Base-by-base conservation (phyloP, 2,888 invertebrate genomes). In the Myathropa florea region DNA sequence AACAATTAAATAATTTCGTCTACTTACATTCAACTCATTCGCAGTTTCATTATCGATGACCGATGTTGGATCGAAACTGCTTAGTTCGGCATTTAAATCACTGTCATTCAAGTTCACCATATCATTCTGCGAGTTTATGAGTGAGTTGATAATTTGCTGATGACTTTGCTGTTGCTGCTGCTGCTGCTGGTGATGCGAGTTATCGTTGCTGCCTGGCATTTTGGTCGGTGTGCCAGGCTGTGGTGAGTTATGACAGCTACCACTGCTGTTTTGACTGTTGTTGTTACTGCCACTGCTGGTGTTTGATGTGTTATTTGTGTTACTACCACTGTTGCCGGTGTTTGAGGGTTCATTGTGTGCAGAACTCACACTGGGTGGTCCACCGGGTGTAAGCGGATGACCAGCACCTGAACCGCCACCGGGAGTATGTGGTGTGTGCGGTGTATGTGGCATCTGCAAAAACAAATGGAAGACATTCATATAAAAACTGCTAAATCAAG, bases 11-110 rank as follows among this genome's bases (percentile, higher is more conserved):
- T n/a, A 2, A 39, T 4, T 39, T 12, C 10, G 87, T 46, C 46
- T 18, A 95, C 97, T 97, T 94, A 98, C 98, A 94, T 98, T 98
- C 90, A 98, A 95, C 93, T 98, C 97, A 91, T 96, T 96, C 88
- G 96, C 96, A 89, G 97, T 97, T 93, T 98, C 98, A 78, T 97
- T 97, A 90, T 97, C 98, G 90, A 98, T 98, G 89, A 97, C 97
- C 88, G 97, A 97, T 88, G 97, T 96, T 53, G 98, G 98, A 93
- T 98, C 98, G 92, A 98, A 98, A 93, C 97, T 97, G 81, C 91
- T 91, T 91, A 98, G 94, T 93, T 97, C 97, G 72, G 97, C 96
- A 88, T 97, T 97, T 90, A 97, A 95, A 93, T 97, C 97, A 89
- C 96, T 95, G 89, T 96, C 95, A 77, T 95, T 94, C 76, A 93